Base-by-base conservation (phyloP, 2,888 invertebrate species). In the Theristus sp. region DNA sequence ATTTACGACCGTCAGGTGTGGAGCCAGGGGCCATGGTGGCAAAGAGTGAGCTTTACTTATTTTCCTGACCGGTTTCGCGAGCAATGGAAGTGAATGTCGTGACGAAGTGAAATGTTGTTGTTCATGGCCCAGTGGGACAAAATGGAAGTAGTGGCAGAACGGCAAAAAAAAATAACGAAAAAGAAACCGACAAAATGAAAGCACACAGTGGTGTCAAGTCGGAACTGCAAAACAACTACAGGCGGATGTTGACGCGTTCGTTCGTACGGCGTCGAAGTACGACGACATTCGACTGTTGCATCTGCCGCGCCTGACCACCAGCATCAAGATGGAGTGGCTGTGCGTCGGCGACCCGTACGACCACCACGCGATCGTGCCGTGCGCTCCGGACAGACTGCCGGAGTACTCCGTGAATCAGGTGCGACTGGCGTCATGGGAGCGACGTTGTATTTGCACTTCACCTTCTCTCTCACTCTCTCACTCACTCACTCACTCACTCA, bases 181-280 rank as follows among this genome's bases (percentile, higher is more conserved):
- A n/a, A n/a, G n/a, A n/a, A n/a, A n/a, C n/a, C n/a, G n/a, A n/a
- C n/a, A n/a, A n/a, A n/a, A n/a, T n/a, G n/a, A n/a, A n/a, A n/a
- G n/a, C n/a, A n/a, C n/a, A n/a, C n/a, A n/a, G n/a, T n/a, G n/a
- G n/a, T n/a, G n/a, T n/a, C 77, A 76, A 70, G 0, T 87, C 86
- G 75, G 84, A 90, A 62, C 84, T 89, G 58, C 85, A 13, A 38
- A 38, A 38, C 17, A 38, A 13, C 6, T 90, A 70, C 87, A 89
- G 70, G 93, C 94, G 1, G 88, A 93, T 72, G 78, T 98, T 62
- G 89, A 91, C 75, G 87, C 96, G 68, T 90, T 86, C 71, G 90
- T 93, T 1, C 82, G 93, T 62, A 98, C 96, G 0, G 96, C 96
- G 0, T 94, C 94, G 63, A 94, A 98, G 75, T 98, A 98, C 78